These are phyloP conservation scores for Volucella zonaria DNA, from an alignment of 2,888 invertebrate species.

Conservation along the genomic window DNA sequence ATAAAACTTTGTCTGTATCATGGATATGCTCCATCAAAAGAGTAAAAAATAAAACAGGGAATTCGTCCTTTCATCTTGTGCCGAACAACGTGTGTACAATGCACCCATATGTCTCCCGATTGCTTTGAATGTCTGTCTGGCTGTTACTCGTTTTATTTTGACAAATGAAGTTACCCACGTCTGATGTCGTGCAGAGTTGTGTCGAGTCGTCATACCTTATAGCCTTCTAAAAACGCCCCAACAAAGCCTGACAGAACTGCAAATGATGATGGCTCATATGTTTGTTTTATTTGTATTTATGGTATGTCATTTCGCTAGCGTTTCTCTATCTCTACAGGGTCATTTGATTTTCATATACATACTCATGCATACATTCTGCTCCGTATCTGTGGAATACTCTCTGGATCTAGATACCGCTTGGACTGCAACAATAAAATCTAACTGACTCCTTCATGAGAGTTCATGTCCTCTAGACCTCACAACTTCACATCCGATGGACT, in stretches of 20 bases:
- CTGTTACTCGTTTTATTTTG: conserved; percentile 64
- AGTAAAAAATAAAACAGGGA: conserved; percentile 49
- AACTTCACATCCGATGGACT: conserved; percentile 18
- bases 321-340: neutral
- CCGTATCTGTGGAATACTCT: conserved; percentile 20
- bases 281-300: conserved; percentile 20
- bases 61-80: conserved; percentile 9
- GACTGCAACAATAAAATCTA: conserved; percentile 52
- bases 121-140: conserved; percentile 34
- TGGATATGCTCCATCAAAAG: conserved; percentile 36
- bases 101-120: conserved; percentile 48
- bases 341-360: conserved; percentile 36
- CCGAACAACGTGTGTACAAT: conserved; percentile 14
- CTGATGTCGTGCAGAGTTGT: conserved; percentile 42
- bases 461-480: conserved; percentile 17
- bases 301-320: neutral
- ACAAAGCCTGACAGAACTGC: conserved; percentile 36
- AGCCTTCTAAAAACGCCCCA: conserved; percentile 36
- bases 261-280: conserved; percentile 37
- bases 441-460: conserved; percentile 42
- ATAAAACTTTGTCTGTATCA: conserved; percentile 12
- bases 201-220: conserved; percentile 24
- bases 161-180: conserved; percentile 64
- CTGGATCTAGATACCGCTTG: neutral
- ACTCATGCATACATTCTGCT: too few relatives aligned